Base-by-base conservation (phyloP, 1,140 invertebrate species). In the Armadillidium nasatum region DNA sequence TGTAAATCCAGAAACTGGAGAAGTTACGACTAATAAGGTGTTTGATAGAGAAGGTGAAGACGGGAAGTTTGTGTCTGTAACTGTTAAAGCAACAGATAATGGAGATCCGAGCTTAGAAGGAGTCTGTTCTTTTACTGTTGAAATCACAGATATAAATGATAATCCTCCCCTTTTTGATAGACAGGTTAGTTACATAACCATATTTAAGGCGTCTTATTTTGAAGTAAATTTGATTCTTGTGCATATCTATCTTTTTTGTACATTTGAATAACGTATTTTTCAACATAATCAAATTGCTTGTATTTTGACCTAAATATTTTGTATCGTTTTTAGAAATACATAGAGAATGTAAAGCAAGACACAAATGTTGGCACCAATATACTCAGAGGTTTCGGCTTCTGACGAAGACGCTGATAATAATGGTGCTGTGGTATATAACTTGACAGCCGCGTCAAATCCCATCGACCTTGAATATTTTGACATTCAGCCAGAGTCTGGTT, bases 331-430 rank as follows among this genome's bases (percentile, higher is more conserved):
- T 75, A 95, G 93, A 95, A 95, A 93, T 97, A 97, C 85, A 91
- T 95, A 78, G 94, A 97, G 85, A 96, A 96, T 86, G 94, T 97
- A 10, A 96, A 96, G 86, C 94, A 97, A 88, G 94, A 97, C 84
- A 95, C 94, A 23, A 95, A 93, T 85, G 94, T 95, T 81, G 94
- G 94, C 60, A 96, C 94, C 44, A 96, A 96, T 84, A 96, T 97
- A 81, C 86, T 97, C 71, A 88, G 94, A n/a, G 83, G 94, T 97
- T 4, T 96, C 94, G 4, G 94, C 94, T 78, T 95, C 93, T 54
- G 94, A 97, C 83, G 94, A 97, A 85, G 94, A 97, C 88, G 94
- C 94, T 44, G 94, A 96, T 83, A 95, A 96, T 84, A 96, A 97
- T 84, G 94, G 94, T n/a, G 85, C 83, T n/a, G 85, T 86, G 46